Evolutionary conservation across 2,113 vertebrate genomes (phyloP).

Genomic region (Myanophis thanlyinensis): DNA sequence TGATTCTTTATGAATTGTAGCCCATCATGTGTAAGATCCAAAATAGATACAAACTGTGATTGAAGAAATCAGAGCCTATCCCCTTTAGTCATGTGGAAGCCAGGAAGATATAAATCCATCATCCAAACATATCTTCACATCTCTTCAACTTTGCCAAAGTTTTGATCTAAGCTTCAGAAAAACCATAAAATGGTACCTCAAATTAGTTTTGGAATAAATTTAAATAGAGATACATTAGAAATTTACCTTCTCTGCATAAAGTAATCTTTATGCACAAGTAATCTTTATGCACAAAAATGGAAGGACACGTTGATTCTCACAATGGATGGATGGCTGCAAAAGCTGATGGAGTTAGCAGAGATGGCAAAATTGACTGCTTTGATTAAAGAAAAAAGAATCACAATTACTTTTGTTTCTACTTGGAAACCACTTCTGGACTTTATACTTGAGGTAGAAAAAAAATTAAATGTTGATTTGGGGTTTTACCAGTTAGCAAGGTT

Average conservation of each 20-base stretch:
- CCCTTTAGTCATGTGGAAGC: neutral
- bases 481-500: neutral
- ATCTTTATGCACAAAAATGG: neutral
- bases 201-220: neutral
- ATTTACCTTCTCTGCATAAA: rapidly evolving
- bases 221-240: neutral
- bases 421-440: neutral
- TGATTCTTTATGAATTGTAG: neutral
- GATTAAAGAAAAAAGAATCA: neutral
- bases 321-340: neutral
- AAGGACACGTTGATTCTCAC: neutral
- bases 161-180: neutral
- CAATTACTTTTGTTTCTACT: neutral
- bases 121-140: neutral
- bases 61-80: neutral
- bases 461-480: neutral
- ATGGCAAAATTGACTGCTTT: neutral
- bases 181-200: neutral
- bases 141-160: neutral
- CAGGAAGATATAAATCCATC: neutral
- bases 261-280: neutral
- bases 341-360: neutral
- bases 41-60: rapidly evolving
- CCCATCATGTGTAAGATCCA: neutral
- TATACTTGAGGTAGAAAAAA: neutral